Base-by-base conservation (phyloP, 2,888 invertebrate genomes). In the Lycia hirtaria region DNA sequence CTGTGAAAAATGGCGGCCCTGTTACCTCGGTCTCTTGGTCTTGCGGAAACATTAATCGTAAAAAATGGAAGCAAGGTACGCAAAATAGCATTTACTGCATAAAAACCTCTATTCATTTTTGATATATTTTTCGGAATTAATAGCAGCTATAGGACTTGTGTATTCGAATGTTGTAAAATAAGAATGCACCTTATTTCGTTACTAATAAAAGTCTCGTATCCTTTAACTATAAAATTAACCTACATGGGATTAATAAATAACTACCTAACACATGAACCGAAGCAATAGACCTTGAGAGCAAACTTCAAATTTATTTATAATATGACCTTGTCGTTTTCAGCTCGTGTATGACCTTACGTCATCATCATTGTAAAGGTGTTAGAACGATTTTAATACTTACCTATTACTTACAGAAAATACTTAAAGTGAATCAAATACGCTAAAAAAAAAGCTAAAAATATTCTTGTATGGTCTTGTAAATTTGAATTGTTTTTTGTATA, bases 1-100 rank as follows among this genome's bases (percentile, higher is more conserved):
- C n/a, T n/a, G n/a, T n/a, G 74, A 84, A 94, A 94, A 93, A 96
- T 96, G 96, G 96, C 96, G 93, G 95, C 95, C 78, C 93, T 96
- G 88, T 93, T 97, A 87, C 94, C 94, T 80, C 94, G 96, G 82
- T 93, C 95, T 72, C 88, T 95, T 78, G 92, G 93, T 83, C 88
- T 96, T 75, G 94, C 94, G 57, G 96, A 96, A 92, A 93, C 93
- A 82, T 85, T 95, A 69, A 90, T 94, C 73, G 88, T 95, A 63
- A 94, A 94, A 87, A 94, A 94, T 88, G 94, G 94, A 65, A 85
- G 93, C 65, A 96, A 96, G 95, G 96, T 96, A 93, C 86, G 81
- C 65, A 45, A 40, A 58, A 12, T 33, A 10, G 19, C n/a, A 20
- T 19, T 24, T 48, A 48, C 7, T 51, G 35, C 30, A 19, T 24